A percentile compares a stretch with the other conserved stretches of the same genome.
Conservation (phyloP, 2,888 invertebrate genomes). For the Heliconius erato region DNA sequence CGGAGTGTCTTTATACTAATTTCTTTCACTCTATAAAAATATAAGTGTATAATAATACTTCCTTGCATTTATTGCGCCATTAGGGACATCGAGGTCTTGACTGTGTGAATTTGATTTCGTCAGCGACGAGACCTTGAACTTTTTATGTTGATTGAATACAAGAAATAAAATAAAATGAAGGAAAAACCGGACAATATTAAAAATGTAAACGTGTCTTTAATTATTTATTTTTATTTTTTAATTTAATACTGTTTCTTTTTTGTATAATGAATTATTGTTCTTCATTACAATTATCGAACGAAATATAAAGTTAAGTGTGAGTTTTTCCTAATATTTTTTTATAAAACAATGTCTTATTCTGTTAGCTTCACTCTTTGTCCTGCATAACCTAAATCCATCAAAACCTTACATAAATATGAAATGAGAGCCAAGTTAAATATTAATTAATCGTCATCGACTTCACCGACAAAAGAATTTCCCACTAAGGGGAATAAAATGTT, state of each 20-base stretch:
- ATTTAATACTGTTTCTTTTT: neutral
- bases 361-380: too few species aligned
- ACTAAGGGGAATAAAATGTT: too few species aligned
- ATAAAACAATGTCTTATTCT: too few species aligned
- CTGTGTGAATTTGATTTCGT: too few species aligned
- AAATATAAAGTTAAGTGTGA: neutral
- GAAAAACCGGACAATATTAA: conserved; percentile 17
- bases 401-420: too few species aligned
- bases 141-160: conserved; percentile 10
- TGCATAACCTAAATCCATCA: too few species aligned
- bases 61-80: neutral
- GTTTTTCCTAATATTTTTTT: neutral
- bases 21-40: neutral
- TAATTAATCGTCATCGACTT: too few species aligned
- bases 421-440: too few species aligned
- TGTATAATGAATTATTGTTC: neutral
- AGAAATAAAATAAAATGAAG: neutral
- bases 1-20: neutral
- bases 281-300: neutral
- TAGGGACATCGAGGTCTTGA: neutral
- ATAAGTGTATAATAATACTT: neutral
- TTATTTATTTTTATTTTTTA: neutral
- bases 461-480: too few species aligned
- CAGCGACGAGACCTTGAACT: conserved; percentile 12
- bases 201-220: neutral